Evolutionary conservation across 2,797 vertebrate genomes (phyloP).

Genomic region (Liparis tanakae): DNA sequence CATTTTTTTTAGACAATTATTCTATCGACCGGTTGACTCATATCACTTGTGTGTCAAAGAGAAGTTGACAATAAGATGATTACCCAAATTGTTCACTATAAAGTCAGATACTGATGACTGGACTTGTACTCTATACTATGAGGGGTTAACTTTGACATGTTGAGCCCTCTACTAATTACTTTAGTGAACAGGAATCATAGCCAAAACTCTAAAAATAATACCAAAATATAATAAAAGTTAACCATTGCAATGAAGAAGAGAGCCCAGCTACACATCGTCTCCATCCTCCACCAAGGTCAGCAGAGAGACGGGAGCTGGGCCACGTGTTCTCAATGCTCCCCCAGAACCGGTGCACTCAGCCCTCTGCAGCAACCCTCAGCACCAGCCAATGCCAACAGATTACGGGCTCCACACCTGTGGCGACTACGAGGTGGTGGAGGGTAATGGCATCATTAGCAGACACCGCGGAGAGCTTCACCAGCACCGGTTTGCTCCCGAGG

Average conservation of each 20-base stretch:
- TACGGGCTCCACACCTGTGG: constrained; percentile 61
- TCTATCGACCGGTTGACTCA: not conserved
- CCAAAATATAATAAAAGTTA: not conserved
- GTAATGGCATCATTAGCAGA: constrained; percentile 67
- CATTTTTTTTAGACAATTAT: too few relatives aligned
- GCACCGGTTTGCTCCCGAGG: constrained; percentile 49
- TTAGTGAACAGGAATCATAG: not conserved
- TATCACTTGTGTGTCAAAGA: not conserved
- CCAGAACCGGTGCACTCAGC: constrained; percentile 44
- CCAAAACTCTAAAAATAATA: constrained; percentile 1
- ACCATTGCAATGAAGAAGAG: constrained; percentile 3
- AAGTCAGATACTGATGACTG: not conserved
- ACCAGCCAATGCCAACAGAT: constrained; percentile 58
- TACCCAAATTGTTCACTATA: not conserved
- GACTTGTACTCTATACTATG: not conserved
- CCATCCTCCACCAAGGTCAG: constrained; percentile 63
- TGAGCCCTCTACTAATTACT: not conserved
- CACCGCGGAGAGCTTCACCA: constrained; percentile 48
- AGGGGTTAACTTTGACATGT: not conserved
- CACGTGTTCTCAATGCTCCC: constrained; percentile 51
- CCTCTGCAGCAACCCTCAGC: constrained; percentile 26
- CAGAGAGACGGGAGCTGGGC: constrained; percentile 44
- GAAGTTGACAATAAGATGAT: not conserved
- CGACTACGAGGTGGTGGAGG: constrained; percentile 57
- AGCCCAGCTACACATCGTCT: constrained; percentile 33